These are phyloP conservation scores for Temnothorax curvispinosus DNA, from an alignment of 1,140 invertebrate species.

Conservation along the genomic window DNA sequence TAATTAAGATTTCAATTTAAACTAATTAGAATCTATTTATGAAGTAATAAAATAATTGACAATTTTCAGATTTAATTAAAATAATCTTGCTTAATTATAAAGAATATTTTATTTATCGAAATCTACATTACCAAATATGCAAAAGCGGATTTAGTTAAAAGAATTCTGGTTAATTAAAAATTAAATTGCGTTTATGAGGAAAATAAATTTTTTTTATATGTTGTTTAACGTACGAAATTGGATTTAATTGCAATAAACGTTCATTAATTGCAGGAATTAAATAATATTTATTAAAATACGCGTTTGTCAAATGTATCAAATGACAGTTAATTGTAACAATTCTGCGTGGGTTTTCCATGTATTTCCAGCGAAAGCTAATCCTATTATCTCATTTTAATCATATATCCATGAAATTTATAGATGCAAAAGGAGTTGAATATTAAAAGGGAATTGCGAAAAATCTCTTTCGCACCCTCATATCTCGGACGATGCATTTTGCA, in stretches of 20 bases:
- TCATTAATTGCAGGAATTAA: slow-evolving; percentile 19
- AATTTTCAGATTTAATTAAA: neutral
- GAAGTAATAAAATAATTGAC: neutral
- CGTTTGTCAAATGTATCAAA: slow-evolving; percentile 13
- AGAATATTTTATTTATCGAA: neutral
- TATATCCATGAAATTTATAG: slow-evolving; percentile 9
- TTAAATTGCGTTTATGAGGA: slow-evolving; percentile 3
- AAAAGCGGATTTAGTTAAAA: neutral
- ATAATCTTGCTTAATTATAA: neutral
- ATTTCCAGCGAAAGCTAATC: neutral
- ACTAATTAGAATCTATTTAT: slow-evolving; percentile 3
- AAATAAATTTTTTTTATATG: neutral
- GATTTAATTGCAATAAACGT: slow-evolving; percentile 1
- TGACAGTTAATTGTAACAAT: slow-evolving; percentile 29
- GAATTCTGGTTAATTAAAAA: slow-evolving; percentile 13
- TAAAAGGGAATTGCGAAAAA: slow-evolving; percentile 26
- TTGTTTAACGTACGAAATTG: slow-evolving; percentile 2
- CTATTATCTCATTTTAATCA: slow-evolving; percentile 21
- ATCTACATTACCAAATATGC: neutral
- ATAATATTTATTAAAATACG: slow-evolving; percentile 16
- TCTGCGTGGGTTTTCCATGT: neutral
- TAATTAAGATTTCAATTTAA: slow-evolving; percentile 1
- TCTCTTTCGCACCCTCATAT: slow-evolving; percentile 7
- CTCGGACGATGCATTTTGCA: slow-evolving; percentile 28
- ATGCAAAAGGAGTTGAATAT: slow-evolving; percentile 16